Conservation (phyloP, 1,140 invertebrate species). For the Oryzaephilus surinamensis region DNA sequence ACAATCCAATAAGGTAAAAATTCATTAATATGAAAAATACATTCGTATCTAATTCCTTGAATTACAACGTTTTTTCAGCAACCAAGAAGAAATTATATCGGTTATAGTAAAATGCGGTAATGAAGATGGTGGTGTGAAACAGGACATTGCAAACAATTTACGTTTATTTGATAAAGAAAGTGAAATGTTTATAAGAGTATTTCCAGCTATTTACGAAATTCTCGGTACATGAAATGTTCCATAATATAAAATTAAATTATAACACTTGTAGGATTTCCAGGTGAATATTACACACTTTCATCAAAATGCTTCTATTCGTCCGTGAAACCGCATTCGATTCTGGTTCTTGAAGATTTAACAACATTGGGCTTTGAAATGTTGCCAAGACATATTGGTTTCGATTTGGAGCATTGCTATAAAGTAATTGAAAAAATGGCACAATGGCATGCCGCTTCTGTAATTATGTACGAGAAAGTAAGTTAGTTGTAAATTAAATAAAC, state of each 20-base stretch:
- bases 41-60: too few relatives aligned
- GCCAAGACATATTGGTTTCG: constrained; percentile 40
- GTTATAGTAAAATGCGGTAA: constrained; percentile 27
- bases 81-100: constrained; percentile 14
- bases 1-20: constrained; percentile 15
- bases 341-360: constrained; percentile 44
- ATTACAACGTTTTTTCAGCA: constrained; percentile 14
- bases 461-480: constrained; percentile 40
- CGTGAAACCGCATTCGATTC: constrained; percentile 31
- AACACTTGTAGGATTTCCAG: constrained; percentile 7
- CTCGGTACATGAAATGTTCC: constrained; percentile 21
- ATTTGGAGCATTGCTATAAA: constrained; percentile 39
- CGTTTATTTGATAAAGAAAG: constrained; percentile 28
- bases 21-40: constrained; percentile 3
- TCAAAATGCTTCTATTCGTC: constrained; percentile 30
- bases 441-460: constrained; percentile 46
- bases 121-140: constrained; percentile 22
- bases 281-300: constrained; percentile 17
- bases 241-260: neutral
- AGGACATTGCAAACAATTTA: constrained; percentile 22
- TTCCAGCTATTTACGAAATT: constrained; percentile 23
- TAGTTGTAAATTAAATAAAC: neutral
- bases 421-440: constrained; percentile 44
- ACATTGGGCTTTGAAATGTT: constrained; percentile 45
- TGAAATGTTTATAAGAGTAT: constrained; percentile 24